Percentiles rank a stretch among this genome's conserved stretches.
These are phyloP conservation scores for Lithophane leautieri DNA, from an alignment of 2,888 invertebrate genomes.

Conservation along the genomic window DNA sequence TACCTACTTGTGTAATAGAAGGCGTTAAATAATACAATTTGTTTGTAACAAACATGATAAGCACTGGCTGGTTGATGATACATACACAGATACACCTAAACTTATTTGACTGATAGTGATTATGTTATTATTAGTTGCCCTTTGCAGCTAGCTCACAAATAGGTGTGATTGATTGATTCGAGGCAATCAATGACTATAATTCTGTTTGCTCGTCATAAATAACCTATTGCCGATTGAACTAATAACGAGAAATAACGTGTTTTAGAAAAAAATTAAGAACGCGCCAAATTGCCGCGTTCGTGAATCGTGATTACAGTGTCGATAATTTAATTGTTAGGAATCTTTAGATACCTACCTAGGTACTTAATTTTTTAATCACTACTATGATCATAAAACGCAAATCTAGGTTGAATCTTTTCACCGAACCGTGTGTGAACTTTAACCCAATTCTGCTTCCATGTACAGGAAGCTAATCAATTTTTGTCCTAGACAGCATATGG, in stretches of 20 bases:
- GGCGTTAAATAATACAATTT: constrained; percentile 68
- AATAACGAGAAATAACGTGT: not conserved
- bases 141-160: constrained; percentile 20
- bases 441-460: constrained; percentile 36
- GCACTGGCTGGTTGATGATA: constrained; percentile 55
- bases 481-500: constrained; percentile 36
- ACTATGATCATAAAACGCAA: constrained; percentile 39
- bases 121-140: constrained; percentile 39
- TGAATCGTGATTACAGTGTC: not conserved
- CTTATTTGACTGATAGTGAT: constrained; percentile 66
- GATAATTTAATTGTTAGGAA: not conserved
- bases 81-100: constrained; percentile 38
- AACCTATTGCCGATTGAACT: not conserved
- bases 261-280: not conserved
- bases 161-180: constrained; percentile 18
- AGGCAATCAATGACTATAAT: too few species aligned
- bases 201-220: not conserved
- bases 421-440: constrained; percentile 30
- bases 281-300: too few species aligned
- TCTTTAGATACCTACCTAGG: too few species aligned
- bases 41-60: constrained; percentile 72
- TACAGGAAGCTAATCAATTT: constrained; percentile 50
- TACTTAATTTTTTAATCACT: constrained; percentile 12
- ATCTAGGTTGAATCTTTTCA: constrained; percentile 51
- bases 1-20: constrained; percentile 58